Percentiles rank a stretch among this genome's conserved stretches.
These are phyloP conservation scores for Mus spretus DNA, from an alignment of 2,797 vertebrate genomes.

Conservation along the genomic window DNA sequence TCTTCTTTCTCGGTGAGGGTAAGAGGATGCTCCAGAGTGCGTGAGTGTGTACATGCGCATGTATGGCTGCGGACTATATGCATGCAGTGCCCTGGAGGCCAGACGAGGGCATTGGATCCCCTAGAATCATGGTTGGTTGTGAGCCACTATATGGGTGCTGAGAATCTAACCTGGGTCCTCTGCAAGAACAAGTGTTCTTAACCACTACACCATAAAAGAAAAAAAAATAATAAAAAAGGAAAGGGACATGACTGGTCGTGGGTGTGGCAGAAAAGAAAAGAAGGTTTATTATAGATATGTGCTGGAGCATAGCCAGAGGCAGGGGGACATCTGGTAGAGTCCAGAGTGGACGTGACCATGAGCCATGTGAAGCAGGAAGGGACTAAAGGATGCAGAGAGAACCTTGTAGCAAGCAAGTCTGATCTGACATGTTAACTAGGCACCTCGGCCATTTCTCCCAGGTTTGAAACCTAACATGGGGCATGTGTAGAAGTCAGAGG, in stretches of 20 bases:
- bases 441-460: neutral
- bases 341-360: neutral
- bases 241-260: neutral
- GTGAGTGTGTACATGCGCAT: accelerated
- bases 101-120: neutral
- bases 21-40: no score
- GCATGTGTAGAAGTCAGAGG: neutral
- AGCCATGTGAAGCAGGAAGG: neutral
- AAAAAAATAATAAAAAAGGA: neutral
- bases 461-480: neutral
- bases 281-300: neutral
- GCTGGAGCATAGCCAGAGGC: neutral
- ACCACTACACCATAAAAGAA: no score
- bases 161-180: neutral
- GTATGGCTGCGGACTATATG: neutral
- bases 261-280: neutral
- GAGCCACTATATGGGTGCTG: neutral
- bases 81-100: neutral
- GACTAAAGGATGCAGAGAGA: neutral
- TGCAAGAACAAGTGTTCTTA: neutral
- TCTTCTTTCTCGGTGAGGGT: neutral
- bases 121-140: neutral
- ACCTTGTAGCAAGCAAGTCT: neutral
- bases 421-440: neutral
- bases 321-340: neutral